Conservation (phyloP, 1,140 invertebrate genomes). For the Brachionus asplanchnoidis region DNA sequence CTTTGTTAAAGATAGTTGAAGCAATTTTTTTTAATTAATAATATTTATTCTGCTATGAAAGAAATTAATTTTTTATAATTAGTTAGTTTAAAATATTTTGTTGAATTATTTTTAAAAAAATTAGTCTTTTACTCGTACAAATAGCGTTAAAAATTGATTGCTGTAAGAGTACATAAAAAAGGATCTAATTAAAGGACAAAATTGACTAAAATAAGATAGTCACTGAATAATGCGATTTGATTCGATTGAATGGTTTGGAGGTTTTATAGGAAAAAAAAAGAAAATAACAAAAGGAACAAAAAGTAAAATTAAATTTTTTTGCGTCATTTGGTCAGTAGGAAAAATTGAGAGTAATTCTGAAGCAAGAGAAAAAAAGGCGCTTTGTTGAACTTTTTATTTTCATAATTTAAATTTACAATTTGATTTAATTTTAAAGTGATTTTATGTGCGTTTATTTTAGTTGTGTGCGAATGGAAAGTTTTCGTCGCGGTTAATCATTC, state of each 20-base stretch:
- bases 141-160: not conserved
- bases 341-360: not conserved
- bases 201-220: not conserved
- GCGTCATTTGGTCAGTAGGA: not conserved
- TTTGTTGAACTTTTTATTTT: not conserved
- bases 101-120: too few relatives aligned
- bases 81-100: too few relatives aligned
- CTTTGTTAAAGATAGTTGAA: too few relatives aligned
- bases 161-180: not conserved
- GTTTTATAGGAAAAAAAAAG: not conserved
- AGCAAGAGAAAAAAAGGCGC: not conserved
- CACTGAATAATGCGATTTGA: not conserved
- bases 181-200: not conserved
- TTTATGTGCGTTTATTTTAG: conserved; percentile 1
- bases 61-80: too few relatives aligned
- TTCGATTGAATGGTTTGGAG: not conserved
- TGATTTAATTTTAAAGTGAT: not conserved
- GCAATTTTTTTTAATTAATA: too few relatives aligned
- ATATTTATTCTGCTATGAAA: too few relatives aligned
- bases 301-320: not conserved
- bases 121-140: not conserved
- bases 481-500: conserved; percentile 37
- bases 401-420: not conserved
- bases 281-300: not conserved
- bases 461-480: conserved; percentile 10